These are phyloP conservation scores for Gobius niger DNA, from an alignment of 2,113 vertebrate species.

Conservation along the genomic window DNA sequence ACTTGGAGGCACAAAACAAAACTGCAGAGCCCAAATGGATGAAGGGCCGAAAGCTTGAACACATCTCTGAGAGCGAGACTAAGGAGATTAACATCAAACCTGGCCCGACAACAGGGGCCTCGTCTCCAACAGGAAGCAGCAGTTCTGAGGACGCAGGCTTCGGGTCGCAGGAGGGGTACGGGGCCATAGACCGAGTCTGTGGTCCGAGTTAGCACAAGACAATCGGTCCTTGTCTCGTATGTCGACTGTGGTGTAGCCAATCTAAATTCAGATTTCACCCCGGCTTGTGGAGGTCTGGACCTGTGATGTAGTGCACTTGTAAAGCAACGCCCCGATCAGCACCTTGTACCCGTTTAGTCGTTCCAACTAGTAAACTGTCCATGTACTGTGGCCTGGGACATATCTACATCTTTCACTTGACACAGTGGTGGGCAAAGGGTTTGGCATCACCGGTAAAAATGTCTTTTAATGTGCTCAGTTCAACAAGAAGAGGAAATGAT, in stretches of 20 bases:
- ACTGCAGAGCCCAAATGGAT: slow-evolving; percentile 24
- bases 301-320: not conserved
- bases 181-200: slow-evolving; percentile 11
- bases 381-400: not conserved
- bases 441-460: too few species aligned
- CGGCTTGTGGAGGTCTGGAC: not conserved
- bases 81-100: slow-evolving; percentile 13
- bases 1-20: slow-evolving; percentile 46
- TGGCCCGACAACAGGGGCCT: slow-evolving; percentile 35
- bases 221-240: not conserved
- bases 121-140: slow-evolving; percentile 70
- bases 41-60: slow-evolving; percentile 31
- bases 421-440: too few species aligned
- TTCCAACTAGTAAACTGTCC: not conserved
- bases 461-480: too few species aligned
- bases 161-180: slow-evolving; percentile 67
- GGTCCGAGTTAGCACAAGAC: slow-evolving; percentile 7
- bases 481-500: too few species aligned
- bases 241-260: not conserved
- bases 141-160: slow-evolving; percentile 76
- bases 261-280: not conserved
- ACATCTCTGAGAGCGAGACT: slow-evolving; percentile 2
- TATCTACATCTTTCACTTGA: not conserved
- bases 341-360: not conserved
- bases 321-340: not conserved